A percentile compares a stretch with the other conserved stretches of the same genome.
These are phyloP conservation scores for Erythrolamprus reginae DNA, from an alignment of 2,113 vertebrate genomes.

Conservation along the genomic window DNA sequence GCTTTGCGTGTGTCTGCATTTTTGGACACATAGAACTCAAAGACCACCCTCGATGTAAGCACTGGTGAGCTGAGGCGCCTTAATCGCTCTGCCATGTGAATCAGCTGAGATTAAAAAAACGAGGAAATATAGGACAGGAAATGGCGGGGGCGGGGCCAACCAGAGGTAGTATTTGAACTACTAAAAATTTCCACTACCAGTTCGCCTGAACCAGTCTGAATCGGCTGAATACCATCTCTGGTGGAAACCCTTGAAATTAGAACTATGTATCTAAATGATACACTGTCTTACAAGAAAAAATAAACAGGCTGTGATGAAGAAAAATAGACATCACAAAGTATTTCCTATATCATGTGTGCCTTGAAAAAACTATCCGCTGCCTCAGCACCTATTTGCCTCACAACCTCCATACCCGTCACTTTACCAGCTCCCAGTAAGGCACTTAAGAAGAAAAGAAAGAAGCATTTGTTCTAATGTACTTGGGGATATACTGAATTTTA, in stretches of 20 bases:
- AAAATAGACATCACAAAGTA: neutral
- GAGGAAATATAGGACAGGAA: no score
- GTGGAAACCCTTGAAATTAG: neutral
- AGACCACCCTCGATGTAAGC: no score
- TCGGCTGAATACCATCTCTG: neutral
- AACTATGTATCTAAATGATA: neutral
- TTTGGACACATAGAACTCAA: no score
- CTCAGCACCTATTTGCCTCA: neutral
- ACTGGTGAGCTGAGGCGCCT: no score
- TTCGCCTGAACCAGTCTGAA: no score
- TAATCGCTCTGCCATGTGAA: no score
- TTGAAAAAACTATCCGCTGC: neutral
- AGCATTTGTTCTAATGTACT: neutral
- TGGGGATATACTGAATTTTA: neutral
- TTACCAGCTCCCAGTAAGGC: neutral
- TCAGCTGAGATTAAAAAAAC: no score
- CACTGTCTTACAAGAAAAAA: neutral
- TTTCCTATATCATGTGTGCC: neutral
- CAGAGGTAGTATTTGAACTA: no score
- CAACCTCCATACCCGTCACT: neutral
- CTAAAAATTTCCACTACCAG: no score
- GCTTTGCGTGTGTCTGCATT: no score
- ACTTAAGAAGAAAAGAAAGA: neutral
- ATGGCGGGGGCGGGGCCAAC: no score
- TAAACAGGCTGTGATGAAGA: neutral